These are phyloP conservation scores for Pseudomyrmex dendroicus DNA, from an alignment of 1,140 invertebrate genomes.

Conservation along the genomic window DNA sequence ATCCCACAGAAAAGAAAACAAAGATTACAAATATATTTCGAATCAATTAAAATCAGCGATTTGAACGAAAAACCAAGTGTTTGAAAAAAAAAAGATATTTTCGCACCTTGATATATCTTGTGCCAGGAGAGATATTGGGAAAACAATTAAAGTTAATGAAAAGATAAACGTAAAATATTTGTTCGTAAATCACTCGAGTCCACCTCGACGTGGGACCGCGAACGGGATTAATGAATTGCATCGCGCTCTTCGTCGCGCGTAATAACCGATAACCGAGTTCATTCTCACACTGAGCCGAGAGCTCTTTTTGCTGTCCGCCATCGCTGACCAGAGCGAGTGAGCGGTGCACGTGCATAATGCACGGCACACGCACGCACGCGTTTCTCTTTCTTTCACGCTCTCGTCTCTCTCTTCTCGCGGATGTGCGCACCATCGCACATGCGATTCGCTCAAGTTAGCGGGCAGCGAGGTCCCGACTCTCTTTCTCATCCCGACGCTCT, in stretches of 20 bases:
- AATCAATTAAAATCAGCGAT: neutral
- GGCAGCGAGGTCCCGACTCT: slow-evolving; percentile 70
- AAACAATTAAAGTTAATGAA: neutral
- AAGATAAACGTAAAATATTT: neutral
- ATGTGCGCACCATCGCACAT: slow-evolving; percentile 83
- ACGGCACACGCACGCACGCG: slow-evolving; percentile 60
- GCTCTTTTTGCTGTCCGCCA: slow-evolving; percentile 55
- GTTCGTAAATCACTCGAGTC: slow-evolving; percentile 1
- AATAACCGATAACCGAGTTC: slow-evolving; percentile 49
- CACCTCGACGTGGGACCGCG: slow-evolving; percentile 19
- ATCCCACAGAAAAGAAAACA: neutral
- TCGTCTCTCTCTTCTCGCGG: slow-evolving; percentile 69
- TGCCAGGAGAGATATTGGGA: neutral
- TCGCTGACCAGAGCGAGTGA: slow-evolving; percentile 45
- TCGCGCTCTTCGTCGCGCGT: slow-evolving; percentile 47
- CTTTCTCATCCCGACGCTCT: slow-evolving; percentile 4
- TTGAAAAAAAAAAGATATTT: neutral
- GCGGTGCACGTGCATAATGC: slow-evolving; percentile 66
- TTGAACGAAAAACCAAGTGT: neutral
- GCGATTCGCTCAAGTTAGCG: slow-evolving; percentile 81
- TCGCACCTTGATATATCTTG: neutral
- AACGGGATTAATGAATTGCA: slow-evolving; percentile 47
- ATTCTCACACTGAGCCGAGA: slow-evolving; percentile 47
- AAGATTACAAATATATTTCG: neutral
- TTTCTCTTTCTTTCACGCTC: slow-evolving; percentile 29